A percentile compares a stretch with the other conserved stretches of the same genome.
Conservation (phyloP, 2,113 vertebrate species). For the Spermophilus dauricus region DNA sequence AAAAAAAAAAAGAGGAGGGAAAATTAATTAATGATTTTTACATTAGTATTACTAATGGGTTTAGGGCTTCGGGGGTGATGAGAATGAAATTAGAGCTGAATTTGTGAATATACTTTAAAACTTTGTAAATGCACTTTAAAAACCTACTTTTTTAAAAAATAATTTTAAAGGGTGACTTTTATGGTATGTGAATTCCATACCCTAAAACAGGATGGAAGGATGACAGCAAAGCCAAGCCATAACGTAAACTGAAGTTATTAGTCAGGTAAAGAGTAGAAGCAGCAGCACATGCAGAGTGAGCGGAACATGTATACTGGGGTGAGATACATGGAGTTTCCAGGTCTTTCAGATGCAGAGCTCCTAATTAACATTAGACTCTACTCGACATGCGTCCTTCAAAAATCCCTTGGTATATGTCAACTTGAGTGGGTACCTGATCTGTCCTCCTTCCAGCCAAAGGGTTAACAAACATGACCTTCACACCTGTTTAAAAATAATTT, state of each 20-base stretch:
- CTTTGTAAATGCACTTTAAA: not conserved
- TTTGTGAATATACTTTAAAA: not conserved
- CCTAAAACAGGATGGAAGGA: not conserved
- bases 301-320: not conserved
- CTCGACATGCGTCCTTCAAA: not conserved
- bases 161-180: not conserved
- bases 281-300: not conserved
- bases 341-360: not conserved
- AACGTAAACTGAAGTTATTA: not conserved
- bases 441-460: not conserved
- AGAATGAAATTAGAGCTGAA: not conserved
- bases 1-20: no score
- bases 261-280: not conserved
- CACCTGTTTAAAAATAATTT: conserved; percentile 48
- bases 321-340: not conserved
- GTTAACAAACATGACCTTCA: not conserved
- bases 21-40: no score
- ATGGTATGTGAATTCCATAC: not conserved
- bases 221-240: not conserved
- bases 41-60: not conserved
- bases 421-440: not conserved
- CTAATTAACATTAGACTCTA: not conserved
- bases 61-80: not conserved
- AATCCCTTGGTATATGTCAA: not conserved
- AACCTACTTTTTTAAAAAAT: not conserved